phyloP scores from a whole-genome alignment of 2,888 invertebrate genomes.

The Julus scandinavius region DNA sequence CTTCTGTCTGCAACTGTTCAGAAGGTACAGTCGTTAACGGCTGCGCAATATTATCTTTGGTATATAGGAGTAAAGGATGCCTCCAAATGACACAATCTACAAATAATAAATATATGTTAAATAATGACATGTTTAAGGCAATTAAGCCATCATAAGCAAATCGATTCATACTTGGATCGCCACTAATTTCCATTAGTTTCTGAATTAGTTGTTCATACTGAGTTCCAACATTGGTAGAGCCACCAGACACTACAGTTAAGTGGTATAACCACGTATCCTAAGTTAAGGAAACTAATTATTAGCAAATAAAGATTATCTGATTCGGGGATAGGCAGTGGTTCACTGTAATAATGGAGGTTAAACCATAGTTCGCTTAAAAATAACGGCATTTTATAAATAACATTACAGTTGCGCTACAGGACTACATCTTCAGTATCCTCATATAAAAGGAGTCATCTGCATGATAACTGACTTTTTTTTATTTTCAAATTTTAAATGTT shows the following conservation, averaged over 20 bases:
- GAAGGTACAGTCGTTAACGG: slow-evolving; percentile 91
- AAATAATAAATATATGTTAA: slow-evolving; percentile 60
- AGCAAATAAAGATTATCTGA: no score
- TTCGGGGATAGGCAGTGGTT: no score
- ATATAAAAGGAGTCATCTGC: no score
- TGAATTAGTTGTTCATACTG: slow-evolving; percentile 96
- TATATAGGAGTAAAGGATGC: slow-evolving; percentile 88
- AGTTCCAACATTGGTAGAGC: slow-evolving; percentile 87
- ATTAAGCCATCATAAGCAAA: background rate
- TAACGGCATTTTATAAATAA: no score
- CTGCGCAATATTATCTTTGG: slow-evolving; percentile 88
- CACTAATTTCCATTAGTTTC: slow-evolving; percentile 95
- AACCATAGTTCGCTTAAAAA: no score
- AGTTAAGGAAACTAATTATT: slow-evolving; percentile 57
- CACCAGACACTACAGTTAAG: slow-evolving; percentile 88
- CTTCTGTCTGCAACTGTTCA: slow-evolving; percentile 88
- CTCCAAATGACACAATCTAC: slow-evolving; percentile 90
- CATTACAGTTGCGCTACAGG: no score
- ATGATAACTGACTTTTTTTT: no score
- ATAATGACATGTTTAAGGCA: background rate
- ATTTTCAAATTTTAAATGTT: no score
- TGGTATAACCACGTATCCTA: slow-evolving; percentile 74
- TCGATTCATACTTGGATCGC: slow-evolving; percentile 80
- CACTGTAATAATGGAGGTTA: no score
- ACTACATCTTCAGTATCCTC: no score